Evolutionary conservation across 1,140 invertebrate species (phyloP), one percentile per base, ranked within the genome.

Genomic region (Bilobella aurantiaca): DNA sequence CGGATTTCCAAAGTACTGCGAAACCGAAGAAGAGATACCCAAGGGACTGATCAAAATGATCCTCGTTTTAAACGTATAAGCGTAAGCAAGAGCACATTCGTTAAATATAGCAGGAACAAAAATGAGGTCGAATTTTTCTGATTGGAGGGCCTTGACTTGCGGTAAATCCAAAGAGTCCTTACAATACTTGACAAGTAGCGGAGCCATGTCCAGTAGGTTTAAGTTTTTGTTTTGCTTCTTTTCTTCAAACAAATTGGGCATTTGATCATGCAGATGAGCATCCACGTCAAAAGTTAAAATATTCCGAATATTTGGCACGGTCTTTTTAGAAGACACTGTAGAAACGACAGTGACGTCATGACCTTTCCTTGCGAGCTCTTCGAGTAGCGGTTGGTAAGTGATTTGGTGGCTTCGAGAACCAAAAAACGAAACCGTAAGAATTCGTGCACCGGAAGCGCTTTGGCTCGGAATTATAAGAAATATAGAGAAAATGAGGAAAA

Each of bases 61-160:
- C 2, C 32, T 29, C 21, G 73, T 75, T 16, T 78, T 74, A 53
- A 76, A 78, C 32, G 74, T 69, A 63, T 85, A 77, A 29, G 80
- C 80, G 30, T 80, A 63, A 14, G 75, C 75, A n/a, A 76, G 58
- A 16, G 79, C 60, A 2, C 77, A 77, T 46, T 81, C 79, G 23
- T 77, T 77, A 28, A 76, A 74, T 37, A 81, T 79, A 30, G 75
- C 71, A 46, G 80, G 79, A 2, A 78, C 63, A 25, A 81, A 73
- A 0, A 81, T 77, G 1, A 79, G 61, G 72, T 81, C 80, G 62
- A 75, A 81, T 29, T 77, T 75, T 64, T 79, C 77, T 1, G 62
- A 28, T 1, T 32, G 18, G 25, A 69, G 23, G 3, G 5, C 58
- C 25, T 67, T 23, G 1, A 69, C 28, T 31, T 56, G n/a, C 1